phyloP scores from a whole-genome alignment of 2,888 invertebrate species.

The Hypomecis punctinalis region DNA sequence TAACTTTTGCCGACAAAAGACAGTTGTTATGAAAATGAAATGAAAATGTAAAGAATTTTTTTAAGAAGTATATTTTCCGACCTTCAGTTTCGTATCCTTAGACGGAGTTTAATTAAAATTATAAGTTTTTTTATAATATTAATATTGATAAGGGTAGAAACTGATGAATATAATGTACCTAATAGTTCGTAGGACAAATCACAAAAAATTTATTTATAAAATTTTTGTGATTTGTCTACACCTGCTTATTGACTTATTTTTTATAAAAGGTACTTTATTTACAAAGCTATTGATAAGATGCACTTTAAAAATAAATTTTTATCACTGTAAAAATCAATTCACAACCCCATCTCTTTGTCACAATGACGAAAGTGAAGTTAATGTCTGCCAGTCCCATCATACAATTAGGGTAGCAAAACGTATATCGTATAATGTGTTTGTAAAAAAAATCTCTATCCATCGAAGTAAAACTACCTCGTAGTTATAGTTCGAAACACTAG shows the following conservation, averaged over 20 bases:
- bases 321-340: slow-evolving; percentile 66
- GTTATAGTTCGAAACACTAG: background rate
- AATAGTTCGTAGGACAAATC: too few species aligned
- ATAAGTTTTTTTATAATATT: too few species aligned
- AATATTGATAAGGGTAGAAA: too few species aligned
- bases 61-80: background rate
- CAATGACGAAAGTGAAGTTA: slow-evolving; percentile 61
- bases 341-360: slow-evolving; percentile 68
- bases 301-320: too few species aligned
- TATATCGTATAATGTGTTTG: background rate
- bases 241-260: too few species aligned
- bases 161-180: too few species aligned
- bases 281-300: too few species aligned
- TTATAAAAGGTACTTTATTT: too few species aligned
- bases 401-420: slow-evolving; percentile 47
- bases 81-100: too few species aligned
- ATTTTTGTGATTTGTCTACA: too few species aligned
- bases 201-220: too few species aligned
- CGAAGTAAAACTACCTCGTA: slow-evolving; percentile 33
- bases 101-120: too few species aligned
- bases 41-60: slow-evolving; percentile 4
- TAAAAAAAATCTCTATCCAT: slow-evolving; percentile 40
- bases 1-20: slow-evolving; percentile 53
- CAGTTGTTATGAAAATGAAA: slow-evolving; percentile 47
- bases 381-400: slow-evolving; percentile 63